Percentiles rank a stretch among this genome's conserved stretches.
These are phyloP conservation scores for Labeo rohita DNA, from an alignment of 2,113 vertebrate genomes.

Conservation along the genomic window DNA sequence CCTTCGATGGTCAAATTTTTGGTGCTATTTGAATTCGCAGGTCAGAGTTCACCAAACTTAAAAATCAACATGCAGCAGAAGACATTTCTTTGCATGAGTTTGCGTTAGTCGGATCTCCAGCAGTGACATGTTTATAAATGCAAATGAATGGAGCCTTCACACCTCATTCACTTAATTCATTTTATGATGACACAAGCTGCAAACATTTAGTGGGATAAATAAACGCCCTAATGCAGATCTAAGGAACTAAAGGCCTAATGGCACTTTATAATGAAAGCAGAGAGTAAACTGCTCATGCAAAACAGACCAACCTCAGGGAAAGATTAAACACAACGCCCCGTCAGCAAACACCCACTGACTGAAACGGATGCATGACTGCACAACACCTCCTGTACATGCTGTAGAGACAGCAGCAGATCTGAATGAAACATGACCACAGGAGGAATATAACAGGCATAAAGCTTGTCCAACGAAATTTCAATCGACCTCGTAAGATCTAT, in stretches of 20 bases:
- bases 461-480: background rate
- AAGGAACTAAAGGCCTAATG: background rate
- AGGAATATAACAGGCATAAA: background rate
- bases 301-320: background rate
- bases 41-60: background rate
- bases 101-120: background rate
- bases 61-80: background rate
- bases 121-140: background rate
- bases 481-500: background rate
- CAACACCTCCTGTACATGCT: slow-evolving; percentile 10
- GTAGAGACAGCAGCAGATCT: background rate
- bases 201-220: slow-evolving; percentile 15
- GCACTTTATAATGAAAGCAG: background rate
- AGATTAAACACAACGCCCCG: background rate
- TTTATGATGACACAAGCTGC: slow-evolving; percentile 10
- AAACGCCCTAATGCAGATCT: background rate
- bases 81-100: background rate
- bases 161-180: background rate
- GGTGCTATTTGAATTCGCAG: background rate
- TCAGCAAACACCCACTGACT: slow-evolving; percentile 23
- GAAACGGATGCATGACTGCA: slow-evolving; percentile 6
- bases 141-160: background rate
- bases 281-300: background rate
- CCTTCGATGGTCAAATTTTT: background rate
- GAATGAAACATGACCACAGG: background rate